These are phyloP conservation scores for Notechis scutatus DNA, from an alignment of 2,113 vertebrate species.

Conservation along the genomic window DNA sequence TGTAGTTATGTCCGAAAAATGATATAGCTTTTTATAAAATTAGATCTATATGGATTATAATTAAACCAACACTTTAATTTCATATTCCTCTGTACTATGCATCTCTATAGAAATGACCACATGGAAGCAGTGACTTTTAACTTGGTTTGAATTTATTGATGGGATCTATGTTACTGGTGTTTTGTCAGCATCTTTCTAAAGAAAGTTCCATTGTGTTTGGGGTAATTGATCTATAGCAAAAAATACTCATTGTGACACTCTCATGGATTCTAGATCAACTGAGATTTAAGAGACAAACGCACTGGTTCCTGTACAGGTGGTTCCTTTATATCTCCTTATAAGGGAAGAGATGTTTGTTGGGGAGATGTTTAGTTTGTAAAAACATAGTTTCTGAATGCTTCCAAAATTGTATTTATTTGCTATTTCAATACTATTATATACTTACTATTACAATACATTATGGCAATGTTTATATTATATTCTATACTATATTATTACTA, in stretches of 20 bases:
- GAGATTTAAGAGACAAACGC: neutral
- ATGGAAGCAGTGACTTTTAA: neutral
- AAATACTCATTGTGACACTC: neutral
- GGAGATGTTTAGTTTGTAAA: neutral
- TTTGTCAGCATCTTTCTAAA: neutral
- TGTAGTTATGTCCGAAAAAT: neutral
- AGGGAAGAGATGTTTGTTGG: neutral
- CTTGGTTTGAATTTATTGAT: neutral
- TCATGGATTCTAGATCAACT: neutral
- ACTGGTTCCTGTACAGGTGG: neutral
- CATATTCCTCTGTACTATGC: too few species aligned
- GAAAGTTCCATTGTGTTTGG: neutral
- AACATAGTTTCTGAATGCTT: neutral
- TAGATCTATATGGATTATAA: neutral
- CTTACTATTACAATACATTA: neutral
- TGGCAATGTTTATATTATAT: neutral
- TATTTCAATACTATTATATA: neutral
- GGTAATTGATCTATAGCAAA: neutral
- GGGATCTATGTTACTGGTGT: neutral
- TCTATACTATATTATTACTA: neutral
- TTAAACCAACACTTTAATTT: neutral
- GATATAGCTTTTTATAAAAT: neutral
- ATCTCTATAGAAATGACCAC: neutral
- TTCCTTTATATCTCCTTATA: neutral
- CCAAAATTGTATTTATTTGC: neutral